Percentiles rank a stretch among this genome's conserved stretches.
phyloP scores from a whole-genome alignment of 2,113 vertebrate genomes.

The Euleptes europaea region DNA sequence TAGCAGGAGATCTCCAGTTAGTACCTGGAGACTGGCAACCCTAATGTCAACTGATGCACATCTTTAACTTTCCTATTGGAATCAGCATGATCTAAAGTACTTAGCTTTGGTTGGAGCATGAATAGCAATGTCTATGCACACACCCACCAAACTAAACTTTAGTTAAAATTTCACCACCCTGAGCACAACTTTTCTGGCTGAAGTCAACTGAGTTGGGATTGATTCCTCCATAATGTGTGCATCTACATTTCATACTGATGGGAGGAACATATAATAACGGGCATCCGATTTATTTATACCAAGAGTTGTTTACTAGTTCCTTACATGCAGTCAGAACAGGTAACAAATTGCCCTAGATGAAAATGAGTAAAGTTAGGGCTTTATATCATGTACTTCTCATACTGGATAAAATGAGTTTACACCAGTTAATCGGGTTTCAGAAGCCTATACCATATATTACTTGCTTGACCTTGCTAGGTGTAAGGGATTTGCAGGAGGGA shows the following conservation, averaged over 20 bases:
- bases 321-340: not conserved
- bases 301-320: not conserved
- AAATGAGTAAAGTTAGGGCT: not conserved
- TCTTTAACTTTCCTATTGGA: too few species aligned
- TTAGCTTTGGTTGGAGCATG: too few species aligned
- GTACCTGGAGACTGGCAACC: too few species aligned
- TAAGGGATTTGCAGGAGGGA: not conserved
- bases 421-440: not conserved
- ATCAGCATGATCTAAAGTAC: too few species aligned
- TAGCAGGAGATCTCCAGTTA: too few species aligned
- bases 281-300: not conserved
- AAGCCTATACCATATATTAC: not conserved
- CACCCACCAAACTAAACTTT: not conserved
- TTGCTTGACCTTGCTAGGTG: not conserved
- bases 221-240: not conserved
- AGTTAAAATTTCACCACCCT: not conserved
- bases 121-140: not conserved
- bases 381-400: conserved; percentile 6
- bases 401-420: not conserved
- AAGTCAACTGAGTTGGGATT: not conserved
- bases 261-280: not conserved
- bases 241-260: not conserved
- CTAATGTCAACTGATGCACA: too few species aligned
- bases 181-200: not conserved
- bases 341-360: conserved; percentile 1